phyloP scores from a whole-genome alignment of 2,888 invertebrate genomes.

The Ormyrus rosae region DNA sequence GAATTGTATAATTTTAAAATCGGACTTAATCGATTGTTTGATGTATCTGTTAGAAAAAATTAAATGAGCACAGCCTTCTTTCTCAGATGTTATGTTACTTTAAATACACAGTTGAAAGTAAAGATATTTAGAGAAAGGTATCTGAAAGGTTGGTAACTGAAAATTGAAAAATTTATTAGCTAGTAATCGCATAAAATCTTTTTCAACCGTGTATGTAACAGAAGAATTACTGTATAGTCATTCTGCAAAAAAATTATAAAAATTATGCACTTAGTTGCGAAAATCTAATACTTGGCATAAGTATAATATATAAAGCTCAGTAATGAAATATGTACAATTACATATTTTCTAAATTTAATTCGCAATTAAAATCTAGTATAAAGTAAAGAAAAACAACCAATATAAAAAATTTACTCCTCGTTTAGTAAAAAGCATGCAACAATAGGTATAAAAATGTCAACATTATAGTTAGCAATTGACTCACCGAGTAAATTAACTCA shows the following conservation, averaged over 20 bases:
- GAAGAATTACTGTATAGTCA: conserved; percentile 19
- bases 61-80: conserved; percentile 19
- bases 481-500: conserved; percentile 51
- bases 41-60: not conserved
- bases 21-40: not conserved
- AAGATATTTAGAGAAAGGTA: not conserved
- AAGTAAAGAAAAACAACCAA: conserved; percentile 33
- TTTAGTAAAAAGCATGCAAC: conserved; percentile 53
- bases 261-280: conserved; percentile 40
- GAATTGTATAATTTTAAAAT: too few species aligned
- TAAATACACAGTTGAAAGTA: conserved; percentile 41
- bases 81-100: not conserved
- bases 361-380: conserved; percentile 36
- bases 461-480: conserved; percentile 48
- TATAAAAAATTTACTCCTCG: conserved; percentile 33
- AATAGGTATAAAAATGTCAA: conserved; percentile 38
- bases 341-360: conserved; percentile 36
- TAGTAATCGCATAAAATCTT: not conserved
- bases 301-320: conserved; percentile 34
- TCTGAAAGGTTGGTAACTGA: not conserved
- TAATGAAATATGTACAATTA: conserved; percentile 42
- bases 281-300: conserved; percentile 29
- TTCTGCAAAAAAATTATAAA: conserved; percentile 44
- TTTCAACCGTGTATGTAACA: conserved; percentile 43
- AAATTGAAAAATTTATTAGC: not conserved